These are phyloP conservation scores for Argentina silus DNA, from an alignment of 2,797 vertebrate species.

Conservation along the genomic window DNA sequence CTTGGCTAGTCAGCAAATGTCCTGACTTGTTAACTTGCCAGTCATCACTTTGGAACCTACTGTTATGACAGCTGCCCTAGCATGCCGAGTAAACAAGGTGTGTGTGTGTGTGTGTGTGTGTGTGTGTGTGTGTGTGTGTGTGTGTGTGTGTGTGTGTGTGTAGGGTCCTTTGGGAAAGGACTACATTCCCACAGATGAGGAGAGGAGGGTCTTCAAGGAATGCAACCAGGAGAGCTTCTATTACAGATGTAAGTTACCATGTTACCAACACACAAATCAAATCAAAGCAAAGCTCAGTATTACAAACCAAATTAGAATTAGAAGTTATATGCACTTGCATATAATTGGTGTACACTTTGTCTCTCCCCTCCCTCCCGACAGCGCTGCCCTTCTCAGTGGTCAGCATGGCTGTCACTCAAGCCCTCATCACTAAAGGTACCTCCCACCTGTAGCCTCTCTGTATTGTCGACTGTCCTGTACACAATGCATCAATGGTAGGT, in stretches of 20 bases:
- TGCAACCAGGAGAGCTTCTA: constrained; percentile 79
- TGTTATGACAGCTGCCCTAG: no score
- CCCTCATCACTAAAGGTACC: constrained; percentile 67
- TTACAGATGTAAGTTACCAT: constrained; percentile 73
- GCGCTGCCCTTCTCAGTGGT: constrained; percentile 69
- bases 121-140: neutral
- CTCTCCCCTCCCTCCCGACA: constrained; percentile 38
- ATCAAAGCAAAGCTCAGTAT: neutral
- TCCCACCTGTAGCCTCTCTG: neutral
- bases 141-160: neutral
- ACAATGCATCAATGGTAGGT: no score
- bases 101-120: neutral
- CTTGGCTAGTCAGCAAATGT: no score
- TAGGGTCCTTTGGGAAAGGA: constrained; percentile 70
- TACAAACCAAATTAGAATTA: neutral
- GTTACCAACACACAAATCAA: neutral
- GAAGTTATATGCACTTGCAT: neutral
- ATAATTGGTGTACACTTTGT: neutral
- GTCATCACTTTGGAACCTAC: no score
- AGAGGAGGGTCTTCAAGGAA: constrained; percentile 83
- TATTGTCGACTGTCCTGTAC: neutral
- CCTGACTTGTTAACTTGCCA: no score
- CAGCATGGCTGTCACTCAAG: constrained; percentile 68
- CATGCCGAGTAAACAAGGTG: no score
- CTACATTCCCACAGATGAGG: constrained; percentile 88